These are phyloP conservation scores for Monopterus albus DNA, from an alignment of 2,113 vertebrate genomes.

Conservation along the genomic window DNA sequence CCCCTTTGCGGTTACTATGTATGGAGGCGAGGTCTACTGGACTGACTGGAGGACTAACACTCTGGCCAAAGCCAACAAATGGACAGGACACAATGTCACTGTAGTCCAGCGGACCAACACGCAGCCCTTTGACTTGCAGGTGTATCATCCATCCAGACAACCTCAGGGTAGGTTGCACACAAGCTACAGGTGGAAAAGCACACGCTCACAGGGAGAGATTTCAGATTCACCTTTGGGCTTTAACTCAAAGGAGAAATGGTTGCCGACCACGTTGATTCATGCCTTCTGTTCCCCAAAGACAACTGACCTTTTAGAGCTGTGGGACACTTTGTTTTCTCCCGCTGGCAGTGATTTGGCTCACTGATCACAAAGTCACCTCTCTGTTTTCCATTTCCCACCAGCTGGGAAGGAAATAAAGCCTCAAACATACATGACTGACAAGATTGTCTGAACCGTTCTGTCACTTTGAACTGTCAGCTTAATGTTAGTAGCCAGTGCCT, in stretches of 20 bases:
- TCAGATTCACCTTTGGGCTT: background rate
- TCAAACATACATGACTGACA: constrained; percentile 56
- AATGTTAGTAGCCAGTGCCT: constrained; percentile 4
- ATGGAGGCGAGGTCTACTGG: constrained; percentile 97
- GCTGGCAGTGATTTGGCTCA: constrained; percentile 41
- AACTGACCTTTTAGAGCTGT: constrained; percentile 64
- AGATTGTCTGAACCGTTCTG: constrained; percentile 22
- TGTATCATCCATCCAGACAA: constrained; percentile 96
- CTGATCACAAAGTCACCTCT: constrained; percentile 58
- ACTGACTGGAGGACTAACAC: constrained; percentile 99
- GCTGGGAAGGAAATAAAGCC: constrained; percentile 29
- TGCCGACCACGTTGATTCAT: constrained; percentile 26
- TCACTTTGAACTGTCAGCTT: constrained; percentile 29
- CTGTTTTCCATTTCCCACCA: constrained; percentile 38
- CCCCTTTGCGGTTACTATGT: constrained; percentile 96
- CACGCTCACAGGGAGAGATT: background rate
- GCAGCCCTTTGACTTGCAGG: constrained; percentile 97
- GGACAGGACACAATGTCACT: constrained; percentile 96
- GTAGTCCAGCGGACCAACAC: constrained; percentile 98
- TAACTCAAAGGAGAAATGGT: constrained; percentile 10
- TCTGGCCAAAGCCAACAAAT: constrained; percentile 97
- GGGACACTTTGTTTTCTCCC: constrained; percentile 37
- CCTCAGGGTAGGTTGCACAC: constrained; percentile 86
- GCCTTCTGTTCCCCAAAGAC: constrained; percentile 34
- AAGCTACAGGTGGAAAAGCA: constrained; percentile 76